These are phyloP conservation scores for Rhynchonema sp. DNA, from an alignment of 2,888 invertebrate species.

Conservation along the genomic window DNA sequence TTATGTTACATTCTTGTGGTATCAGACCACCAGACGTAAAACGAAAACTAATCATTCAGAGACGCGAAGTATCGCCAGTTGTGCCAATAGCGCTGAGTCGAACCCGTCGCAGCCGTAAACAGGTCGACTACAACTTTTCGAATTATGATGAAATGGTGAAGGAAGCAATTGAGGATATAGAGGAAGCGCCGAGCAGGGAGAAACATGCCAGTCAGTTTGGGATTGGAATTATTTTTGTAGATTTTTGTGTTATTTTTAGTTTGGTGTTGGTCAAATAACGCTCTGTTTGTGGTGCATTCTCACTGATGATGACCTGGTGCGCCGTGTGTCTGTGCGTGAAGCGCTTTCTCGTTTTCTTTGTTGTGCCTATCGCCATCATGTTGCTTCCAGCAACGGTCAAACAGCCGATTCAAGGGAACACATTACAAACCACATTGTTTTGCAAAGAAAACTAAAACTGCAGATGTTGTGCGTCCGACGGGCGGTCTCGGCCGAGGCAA, in stretches of 20 bases:
- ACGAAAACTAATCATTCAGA: no score
- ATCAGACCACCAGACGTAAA: no score
- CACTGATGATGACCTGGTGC: no score
- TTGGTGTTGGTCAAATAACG: not conserved
- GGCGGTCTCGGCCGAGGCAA: conserved; percentile 66
- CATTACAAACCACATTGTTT: no score
- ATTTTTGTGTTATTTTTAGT: not conserved
- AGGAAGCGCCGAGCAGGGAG: conserved; percentile 1
- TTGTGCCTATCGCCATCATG: no score
- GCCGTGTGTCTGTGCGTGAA: no score
- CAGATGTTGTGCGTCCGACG: conserved; percentile 51
- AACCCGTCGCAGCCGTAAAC: conserved; percentile 7
- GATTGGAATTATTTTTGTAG: not conserved
- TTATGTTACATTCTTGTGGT: no score
- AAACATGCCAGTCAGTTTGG: no score
- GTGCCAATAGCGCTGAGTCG: conserved; percentile 4
- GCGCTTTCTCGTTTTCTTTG: no score
- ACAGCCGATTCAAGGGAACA: no score
- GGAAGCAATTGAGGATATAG: conserved; percentile 42
- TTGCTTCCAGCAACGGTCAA: not conserved
- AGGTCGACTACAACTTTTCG: conserved; percentile 53
- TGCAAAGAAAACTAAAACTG: not conserved
- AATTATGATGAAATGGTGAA: conserved; percentile 90
- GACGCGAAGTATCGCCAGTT: not conserved
- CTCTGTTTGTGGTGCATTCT: not conserved